phyloP scores from a whole-genome alignment of 2,797 vertebrate species.

The Sebastes vulpes region DNA sequence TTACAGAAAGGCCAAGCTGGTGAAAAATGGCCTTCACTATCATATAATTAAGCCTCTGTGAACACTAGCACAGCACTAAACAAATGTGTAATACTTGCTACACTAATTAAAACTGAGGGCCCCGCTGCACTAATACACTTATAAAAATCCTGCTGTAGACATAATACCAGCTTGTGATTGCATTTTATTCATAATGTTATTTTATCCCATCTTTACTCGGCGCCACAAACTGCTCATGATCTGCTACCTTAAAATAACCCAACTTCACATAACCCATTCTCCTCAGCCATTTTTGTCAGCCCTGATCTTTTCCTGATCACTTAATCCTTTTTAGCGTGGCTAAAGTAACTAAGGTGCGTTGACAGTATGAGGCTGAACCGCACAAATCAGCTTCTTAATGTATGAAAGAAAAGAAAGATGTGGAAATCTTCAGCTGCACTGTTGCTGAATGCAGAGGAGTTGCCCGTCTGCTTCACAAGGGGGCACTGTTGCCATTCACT shows the following conservation, averaged over 20 bases:
- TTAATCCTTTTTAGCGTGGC: conserved; percentile 51
- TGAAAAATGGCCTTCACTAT: conserved; percentile 66
- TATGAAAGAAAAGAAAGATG: conserved; percentile 21
- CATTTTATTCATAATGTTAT: conserved; percentile 41
- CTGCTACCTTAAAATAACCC: conserved; percentile 48
- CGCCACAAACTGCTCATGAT: conserved; percentile 35
- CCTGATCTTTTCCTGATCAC: conserved; percentile 55
- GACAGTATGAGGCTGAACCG: conserved; percentile 60
- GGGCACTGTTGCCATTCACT: conserved; percentile 85
- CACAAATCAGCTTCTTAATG: conserved; percentile 41
- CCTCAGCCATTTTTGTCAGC: conserved; percentile 37
- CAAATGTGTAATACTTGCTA: conserved; percentile 69
- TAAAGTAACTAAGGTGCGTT: conserved; percentile 53
- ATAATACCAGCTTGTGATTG: conserved; percentile 53
- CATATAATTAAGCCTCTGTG: conserved; percentile 69
- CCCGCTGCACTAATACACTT: conserved; percentile 63
- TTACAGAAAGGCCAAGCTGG: conserved; percentile 48
- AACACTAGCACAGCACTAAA: conserved; percentile 59
- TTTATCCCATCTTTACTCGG: conserved; percentile 36
- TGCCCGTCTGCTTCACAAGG: conserved; percentile 73
- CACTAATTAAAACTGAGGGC: conserved; percentile 70
- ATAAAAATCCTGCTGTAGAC: conserved; percentile 58
- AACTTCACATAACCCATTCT: conserved; percentile 36
- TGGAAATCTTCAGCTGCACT: conserved; percentile 24
- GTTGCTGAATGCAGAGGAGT: conserved; percentile 25